Conservation (phyloP, 2,113 vertebrate genomes). For the Hippopotamus amphibius region DNA sequence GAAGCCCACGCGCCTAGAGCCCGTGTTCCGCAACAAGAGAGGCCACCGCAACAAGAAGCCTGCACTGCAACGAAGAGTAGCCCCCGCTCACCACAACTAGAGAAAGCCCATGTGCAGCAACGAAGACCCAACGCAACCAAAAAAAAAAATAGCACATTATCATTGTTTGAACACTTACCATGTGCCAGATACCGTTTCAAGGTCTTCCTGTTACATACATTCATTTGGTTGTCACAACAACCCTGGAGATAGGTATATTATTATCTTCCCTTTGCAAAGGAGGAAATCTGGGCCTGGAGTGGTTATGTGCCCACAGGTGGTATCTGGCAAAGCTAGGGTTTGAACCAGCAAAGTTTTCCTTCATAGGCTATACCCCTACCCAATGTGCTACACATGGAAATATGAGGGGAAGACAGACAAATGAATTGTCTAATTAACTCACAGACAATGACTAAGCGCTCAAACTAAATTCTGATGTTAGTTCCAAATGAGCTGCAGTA, state of each 20-base stretch:
- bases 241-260: not conserved
- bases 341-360: not conserved
- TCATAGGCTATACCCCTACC: fast-evolving
- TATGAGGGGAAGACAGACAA: not conserved
- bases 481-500: not conserved
- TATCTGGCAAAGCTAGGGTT: not conserved
- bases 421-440: not conserved
- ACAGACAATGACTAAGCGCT: not conserved
- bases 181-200: not conserved
- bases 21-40: too few species aligned
- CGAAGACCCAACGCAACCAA: too few species aligned
- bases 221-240: not conserved
- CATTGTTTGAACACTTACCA: not conserved
- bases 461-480: not conserved
- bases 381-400: not conserved
- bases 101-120: too few species aligned
- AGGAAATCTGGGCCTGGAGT: not conserved
- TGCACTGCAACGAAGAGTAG: too few species aligned
- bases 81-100: too few species aligned
- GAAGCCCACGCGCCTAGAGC: too few species aligned
- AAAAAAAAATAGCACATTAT: not conserved
- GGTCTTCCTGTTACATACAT: not conserved
- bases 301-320: not conserved
- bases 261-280: not conserved
- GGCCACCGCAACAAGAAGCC: too few species aligned